Percentiles rank a stretch among this genome's conserved stretches.
Evolutionary conservation across 1,140 invertebrate species (phyloP).

Genomic region (Drosophila trapezifrons): DNA sequence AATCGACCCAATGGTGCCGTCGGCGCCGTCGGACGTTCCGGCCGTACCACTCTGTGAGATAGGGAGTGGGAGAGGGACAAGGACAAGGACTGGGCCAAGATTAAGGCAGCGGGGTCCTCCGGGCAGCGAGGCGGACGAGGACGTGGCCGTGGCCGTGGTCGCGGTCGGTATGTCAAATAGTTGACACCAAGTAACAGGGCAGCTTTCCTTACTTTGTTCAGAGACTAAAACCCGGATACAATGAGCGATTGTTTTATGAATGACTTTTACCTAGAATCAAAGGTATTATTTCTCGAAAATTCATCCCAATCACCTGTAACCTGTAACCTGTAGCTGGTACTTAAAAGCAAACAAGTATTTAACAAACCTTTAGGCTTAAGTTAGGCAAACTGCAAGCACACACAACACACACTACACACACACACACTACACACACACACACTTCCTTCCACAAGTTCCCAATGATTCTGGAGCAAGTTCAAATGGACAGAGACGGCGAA

Average conservation of each 20-base stretch:
- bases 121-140: slow-evolving; percentile 14
- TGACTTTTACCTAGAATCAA: background rate
- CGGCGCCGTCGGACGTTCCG: slow-evolving; percentile 61
- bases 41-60: slow-evolving; percentile 63
- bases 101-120: background rate
- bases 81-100: slow-evolving; percentile 15
- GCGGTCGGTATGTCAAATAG: slow-evolving; percentile 39
- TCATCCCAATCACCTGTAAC: slow-evolving; percentile 8
- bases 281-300: slow-evolving; percentile 8
- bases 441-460: slow-evolving; percentile 12
- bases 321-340: slow-evolving; percentile 22
- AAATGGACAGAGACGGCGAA: slow-evolving; percentile 17
- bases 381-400: slow-evolving; percentile 4
- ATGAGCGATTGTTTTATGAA: background rate
- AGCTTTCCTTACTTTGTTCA: slow-evolving; percentile 6
- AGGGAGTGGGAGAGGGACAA: slow-evolving; percentile 40
- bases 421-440: slow-evolving; percentile 7
- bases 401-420: slow-evolving; percentile 3
- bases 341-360: slow-evolving; percentile 39
- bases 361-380: slow-evolving; percentile 34
- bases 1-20: slow-evolving; percentile 72
- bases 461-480: slow-evolving; percentile 16
- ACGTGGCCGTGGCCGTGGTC: slow-evolving; percentile 25
- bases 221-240: too few species aligned
- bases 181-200: slow-evolving; percentile 18